These are phyloP conservation scores for Mionectes macconnelli DNA, from an alignment of 2,113 vertebrate species.

Conservation along the genomic window DNA sequence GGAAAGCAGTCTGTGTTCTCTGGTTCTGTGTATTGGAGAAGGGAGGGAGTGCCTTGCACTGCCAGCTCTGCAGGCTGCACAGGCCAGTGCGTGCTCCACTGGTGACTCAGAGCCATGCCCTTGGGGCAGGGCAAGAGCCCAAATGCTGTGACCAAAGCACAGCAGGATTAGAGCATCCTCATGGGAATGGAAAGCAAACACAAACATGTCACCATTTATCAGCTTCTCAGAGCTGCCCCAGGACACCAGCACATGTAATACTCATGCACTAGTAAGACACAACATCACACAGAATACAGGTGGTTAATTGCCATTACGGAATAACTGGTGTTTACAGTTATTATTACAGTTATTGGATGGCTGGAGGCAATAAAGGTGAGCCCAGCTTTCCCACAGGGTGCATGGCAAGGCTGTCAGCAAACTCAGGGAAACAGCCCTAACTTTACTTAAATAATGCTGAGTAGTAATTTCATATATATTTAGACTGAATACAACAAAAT, in stretches of 20 bases:
- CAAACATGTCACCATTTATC: not conserved
- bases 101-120: not conserved
- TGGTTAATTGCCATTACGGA: not conserved
- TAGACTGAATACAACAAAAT: not conserved
- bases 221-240: not conserved
- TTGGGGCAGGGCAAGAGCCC: not conserved
- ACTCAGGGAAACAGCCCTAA: not conserved
- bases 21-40: not conserved
- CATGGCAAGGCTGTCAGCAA: not conserved
- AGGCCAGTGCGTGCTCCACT: not conserved
- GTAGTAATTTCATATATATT: not conserved
- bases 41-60: not conserved
- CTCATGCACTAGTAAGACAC: not conserved
- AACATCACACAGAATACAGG: not conserved
- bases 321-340: not conserved
- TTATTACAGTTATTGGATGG: not conserved
- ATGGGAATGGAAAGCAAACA: not conserved
- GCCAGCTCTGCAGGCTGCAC: accelerated
- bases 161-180: not conserved
- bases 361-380: not conserved
- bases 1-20: not conserved
- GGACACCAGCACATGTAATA: not conserved
- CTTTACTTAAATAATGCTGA: not conserved
- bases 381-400: not conserved
- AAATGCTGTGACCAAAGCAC: not conserved